Conservation (phyloP, 1,140 invertebrate species). For the Drosophila virilis region DNA sequence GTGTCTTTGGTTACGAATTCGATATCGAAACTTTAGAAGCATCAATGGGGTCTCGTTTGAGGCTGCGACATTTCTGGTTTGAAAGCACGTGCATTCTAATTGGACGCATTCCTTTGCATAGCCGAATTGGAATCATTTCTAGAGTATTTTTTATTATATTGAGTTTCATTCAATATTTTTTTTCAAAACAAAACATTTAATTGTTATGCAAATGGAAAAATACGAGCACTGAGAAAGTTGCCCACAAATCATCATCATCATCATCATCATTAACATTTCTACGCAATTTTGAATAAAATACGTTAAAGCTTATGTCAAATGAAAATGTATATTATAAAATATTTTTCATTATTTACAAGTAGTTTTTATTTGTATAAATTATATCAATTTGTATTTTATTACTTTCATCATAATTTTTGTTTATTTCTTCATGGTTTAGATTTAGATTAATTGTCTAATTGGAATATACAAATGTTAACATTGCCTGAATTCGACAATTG, state of each 20-base stretch:
- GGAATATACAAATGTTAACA: not conserved
- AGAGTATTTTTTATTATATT: constrained; percentile 7
- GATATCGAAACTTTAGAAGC: constrained; percentile 45
- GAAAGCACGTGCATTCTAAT: constrained; percentile 43
- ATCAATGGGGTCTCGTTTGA: not conserved
- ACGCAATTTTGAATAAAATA: no score
- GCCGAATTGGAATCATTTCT: not conserved
- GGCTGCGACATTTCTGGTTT: constrained; percentile 5
- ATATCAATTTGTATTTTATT: no score
- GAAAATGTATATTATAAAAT: no score
- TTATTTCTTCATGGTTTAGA: not conserved
- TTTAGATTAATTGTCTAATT: no score
- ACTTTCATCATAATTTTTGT: no score
- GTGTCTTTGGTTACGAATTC: constrained; percentile 43
- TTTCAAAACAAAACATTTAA: constrained; percentile 54
- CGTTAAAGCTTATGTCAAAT: no score
- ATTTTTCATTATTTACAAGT: no score
- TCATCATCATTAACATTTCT: constrained; percentile 22
- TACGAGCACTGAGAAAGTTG: constrained; percentile 66
- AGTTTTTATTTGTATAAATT: no score
- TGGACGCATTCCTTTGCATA: constrained; percentile 26
- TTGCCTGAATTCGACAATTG: not conserved
- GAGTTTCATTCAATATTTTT: constrained; percentile 9
- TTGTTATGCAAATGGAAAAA: constrained; percentile 59
- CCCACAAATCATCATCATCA: constrained; percentile 18